phyloP scores from a whole-genome alignment of 2,888 invertebrate species.

The Catocala sponsa region DNA sequence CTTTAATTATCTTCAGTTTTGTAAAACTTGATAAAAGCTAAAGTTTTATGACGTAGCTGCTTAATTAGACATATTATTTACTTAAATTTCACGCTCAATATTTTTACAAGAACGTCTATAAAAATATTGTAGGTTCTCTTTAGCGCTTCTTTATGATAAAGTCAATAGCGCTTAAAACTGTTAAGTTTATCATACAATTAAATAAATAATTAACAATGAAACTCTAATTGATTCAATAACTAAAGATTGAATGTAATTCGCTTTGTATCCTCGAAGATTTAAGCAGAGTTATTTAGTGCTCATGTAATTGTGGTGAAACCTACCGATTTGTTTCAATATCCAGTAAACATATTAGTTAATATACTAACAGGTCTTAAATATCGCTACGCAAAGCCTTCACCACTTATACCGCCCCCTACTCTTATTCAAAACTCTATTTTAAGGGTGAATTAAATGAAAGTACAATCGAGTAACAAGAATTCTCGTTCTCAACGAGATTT shows the following conservation, averaged over 20 bases:
- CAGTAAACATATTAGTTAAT: too few relatives aligned
- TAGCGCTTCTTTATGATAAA: not conserved
- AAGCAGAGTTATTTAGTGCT: too few relatives aligned
- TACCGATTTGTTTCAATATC: too few relatives aligned
- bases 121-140: not conserved
- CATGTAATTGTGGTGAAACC: too few relatives aligned
- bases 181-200: too few relatives aligned
- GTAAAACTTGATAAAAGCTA: slow-evolving; percentile 40
- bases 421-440: slow-evolving; percentile 10
- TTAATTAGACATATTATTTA: slow-evolving; percentile 1
- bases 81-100: not conserved
- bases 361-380: not conserved
- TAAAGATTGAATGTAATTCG: too few relatives aligned
- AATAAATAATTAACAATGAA: too few relatives aligned
- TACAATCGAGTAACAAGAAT: slow-evolving; percentile 32
- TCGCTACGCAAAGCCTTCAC: not conserved
- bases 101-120: not conserved
- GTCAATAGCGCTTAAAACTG: too few relatives aligned
- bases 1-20: slow-evolving; percentile 51
- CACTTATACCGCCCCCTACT: not conserved
- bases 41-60: slow-evolving; percentile 27
- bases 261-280: too few relatives aligned
- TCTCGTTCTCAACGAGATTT: slow-evolving; percentile 56
- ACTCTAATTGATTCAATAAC: too few relatives aligned
- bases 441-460: slow-evolving; percentile 27